Evolutionary conservation across 2,888 invertebrate species (phyloP).

Genomic region (Acanthosepion pharaonis): DNA sequence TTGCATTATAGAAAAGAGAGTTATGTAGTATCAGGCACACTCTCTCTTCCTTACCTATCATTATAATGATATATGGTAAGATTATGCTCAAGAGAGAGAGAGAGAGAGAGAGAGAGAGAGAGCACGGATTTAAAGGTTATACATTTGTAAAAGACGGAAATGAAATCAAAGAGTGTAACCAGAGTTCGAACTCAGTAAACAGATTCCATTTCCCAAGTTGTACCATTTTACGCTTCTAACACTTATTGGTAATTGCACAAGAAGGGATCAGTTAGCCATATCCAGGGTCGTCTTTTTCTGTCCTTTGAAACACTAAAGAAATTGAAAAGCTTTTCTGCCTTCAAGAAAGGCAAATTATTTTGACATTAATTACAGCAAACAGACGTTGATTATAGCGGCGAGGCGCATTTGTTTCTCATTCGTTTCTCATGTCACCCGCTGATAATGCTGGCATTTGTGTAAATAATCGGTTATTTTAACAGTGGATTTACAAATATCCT

Average conservation of each 20-base stretch:
- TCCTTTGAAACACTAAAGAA: background rate
- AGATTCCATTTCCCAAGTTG: background rate
- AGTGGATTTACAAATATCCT: background rate
- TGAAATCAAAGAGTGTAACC: background rate
- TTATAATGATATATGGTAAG: too few species aligned
- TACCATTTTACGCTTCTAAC: background rate
- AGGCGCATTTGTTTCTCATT: constrained; percentile 10
- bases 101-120: too few species aligned
- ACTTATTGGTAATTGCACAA: background rate
- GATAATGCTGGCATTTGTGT: background rate
- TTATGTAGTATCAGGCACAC: too few species aligned
- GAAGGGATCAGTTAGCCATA: constrained; percentile 8
- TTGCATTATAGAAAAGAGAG: too few species aligned
- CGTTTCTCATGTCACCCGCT: background rate
- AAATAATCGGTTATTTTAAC: background rate
- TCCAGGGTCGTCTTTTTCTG: background rate
- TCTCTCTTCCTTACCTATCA: too few species aligned
- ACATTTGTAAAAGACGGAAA: too few species aligned
- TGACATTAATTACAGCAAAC: background rate
- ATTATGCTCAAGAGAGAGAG: too few species aligned
- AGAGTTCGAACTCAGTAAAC: background rate
- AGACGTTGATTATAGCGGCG: background rate
- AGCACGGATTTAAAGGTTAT: too few species aligned
- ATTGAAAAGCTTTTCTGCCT: background rate
- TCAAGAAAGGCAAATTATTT: background rate